Evolutionary conservation across 2,797 vertebrate genomes (phyloP), one percentile per base, ranked within the genome.

Genomic region (Centropyge bicolor): DNA sequence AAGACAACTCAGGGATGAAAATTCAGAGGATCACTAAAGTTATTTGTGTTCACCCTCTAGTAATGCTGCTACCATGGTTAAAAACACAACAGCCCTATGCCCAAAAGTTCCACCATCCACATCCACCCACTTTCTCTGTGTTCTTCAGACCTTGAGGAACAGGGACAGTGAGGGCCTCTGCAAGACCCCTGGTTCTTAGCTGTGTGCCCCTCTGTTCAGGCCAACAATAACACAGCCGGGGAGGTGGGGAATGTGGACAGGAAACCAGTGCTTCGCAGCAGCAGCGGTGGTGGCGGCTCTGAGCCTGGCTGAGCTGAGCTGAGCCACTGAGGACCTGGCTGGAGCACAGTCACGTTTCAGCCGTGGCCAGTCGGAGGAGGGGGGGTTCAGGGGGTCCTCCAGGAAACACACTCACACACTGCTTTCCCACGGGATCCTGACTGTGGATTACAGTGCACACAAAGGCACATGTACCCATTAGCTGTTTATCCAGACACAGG

Each of bases 181-280:
- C 49, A 67, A 87, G 70, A 61, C 81, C 73, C 66, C 74, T 70
- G 65, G 76, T 52, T 80, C 73, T 72, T 62, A 76, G 51, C 77
- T 74, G 70, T 84, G 76, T 73, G 74, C 80, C 79, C 79, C 80
- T 86, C 70, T 35, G 56, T 78, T 73, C 73, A 52, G 71, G 86
- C 91, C 92, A 94, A 92, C 82, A 93, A 93, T 76, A 94, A 93
- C 92, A 93, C 65, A 75, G 88, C 35, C 40, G 3, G 77, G 85
- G 90, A 92, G 90, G 86, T 81, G 76, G 87, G 84, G 91, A 92
- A 92, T 91, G 90, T 82, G 84, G 41, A 89, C 93, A 94, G 92
- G 93, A 94, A 94, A 87, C 85, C 81, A 71, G 70, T 49, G 57
- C 88, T 90, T 91, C 67, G 76, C 86, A 80, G 86, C 74, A 78